Evolutionary conservation across 2,888 invertebrate species (phyloP).

Genomic region (Amorpha juglandis): DNA sequence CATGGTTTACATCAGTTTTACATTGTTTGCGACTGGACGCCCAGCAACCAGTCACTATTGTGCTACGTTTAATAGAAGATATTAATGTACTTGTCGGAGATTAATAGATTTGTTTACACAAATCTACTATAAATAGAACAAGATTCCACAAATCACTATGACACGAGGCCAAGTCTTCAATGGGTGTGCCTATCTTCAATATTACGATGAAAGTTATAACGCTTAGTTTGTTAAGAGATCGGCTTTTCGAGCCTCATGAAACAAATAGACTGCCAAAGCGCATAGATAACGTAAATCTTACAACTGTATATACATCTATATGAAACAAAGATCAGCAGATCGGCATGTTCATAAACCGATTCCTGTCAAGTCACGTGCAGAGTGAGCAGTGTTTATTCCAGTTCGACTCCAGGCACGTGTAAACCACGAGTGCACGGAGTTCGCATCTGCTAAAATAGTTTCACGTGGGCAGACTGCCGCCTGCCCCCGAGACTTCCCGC

Average conservation of each 20-base stretch:
- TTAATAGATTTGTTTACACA: slow-evolving; percentile 14
- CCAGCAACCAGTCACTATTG: background rate
- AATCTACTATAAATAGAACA: background rate
- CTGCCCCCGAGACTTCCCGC: slow-evolving; percentile 17
- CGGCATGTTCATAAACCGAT: background rate
- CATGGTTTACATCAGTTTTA: background rate
- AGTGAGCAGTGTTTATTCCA: slow-evolving; percentile 16
- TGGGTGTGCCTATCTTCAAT: background rate
- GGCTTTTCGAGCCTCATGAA: too few relatives aligned
- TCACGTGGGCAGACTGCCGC: slow-evolving; percentile 29
- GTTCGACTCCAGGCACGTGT: slow-evolving; percentile 28
- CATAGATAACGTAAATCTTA: too few relatives aligned
- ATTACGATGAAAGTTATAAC: too few relatives aligned
- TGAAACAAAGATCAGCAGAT: background rate
- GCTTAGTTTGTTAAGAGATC: too few relatives aligned
- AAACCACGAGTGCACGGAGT: background rate
- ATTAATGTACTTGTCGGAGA: background rate
- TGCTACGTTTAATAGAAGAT: background rate
- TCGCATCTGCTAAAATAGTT: slow-evolving; percentile 32
- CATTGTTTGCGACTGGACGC: background rate
- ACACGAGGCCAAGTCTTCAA: background rate
- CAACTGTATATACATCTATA: too few relatives aligned
- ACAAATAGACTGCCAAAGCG: too few relatives aligned
- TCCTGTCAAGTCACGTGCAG: background rate
- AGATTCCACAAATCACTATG: background rate